Evolutionary conservation across 2,113 vertebrate genomes (phyloP).

Genomic region (Pseudolaguvia tuberculata): DNA sequence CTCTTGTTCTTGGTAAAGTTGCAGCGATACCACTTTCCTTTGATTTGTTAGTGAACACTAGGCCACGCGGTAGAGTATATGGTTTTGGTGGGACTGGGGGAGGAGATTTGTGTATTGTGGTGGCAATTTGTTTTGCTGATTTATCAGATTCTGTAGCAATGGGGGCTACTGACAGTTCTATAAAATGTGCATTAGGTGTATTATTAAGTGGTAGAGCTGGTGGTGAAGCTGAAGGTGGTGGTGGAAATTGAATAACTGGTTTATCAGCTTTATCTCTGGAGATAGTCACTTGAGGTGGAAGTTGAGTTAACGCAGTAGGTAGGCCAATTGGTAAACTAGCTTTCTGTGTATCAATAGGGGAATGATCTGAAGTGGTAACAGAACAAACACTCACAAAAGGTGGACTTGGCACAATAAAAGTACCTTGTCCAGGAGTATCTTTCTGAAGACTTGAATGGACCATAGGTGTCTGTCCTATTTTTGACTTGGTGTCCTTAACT

Average conservation of each 20-base stretch:
- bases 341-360: slow-evolving; percentile 5
- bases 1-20: slow-evolving; percentile 71
- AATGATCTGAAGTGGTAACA: slow-evolving; percentile 29
- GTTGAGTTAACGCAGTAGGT: slow-evolving; percentile 61
- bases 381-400: slow-evolving; percentile 35
- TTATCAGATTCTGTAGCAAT: slow-evolving; percentile 36
- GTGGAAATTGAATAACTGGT: slow-evolving; percentile 59
- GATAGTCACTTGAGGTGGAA: slow-evolving; percentile 66
- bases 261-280: slow-evolving; percentile 64
- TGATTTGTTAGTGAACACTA: slow-evolving; percentile 85
- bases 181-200: slow-evolving; percentile 69
- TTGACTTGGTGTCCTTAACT: slow-evolving; percentile 63
- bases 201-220: slow-evolving; percentile 69
- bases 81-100: slow-evolving; percentile 95
- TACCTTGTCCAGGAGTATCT: slow-evolving; percentile 59
- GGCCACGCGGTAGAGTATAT: slow-evolving; percentile 81
- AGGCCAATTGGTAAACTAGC: slow-evolving; percentile 49
- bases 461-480: slow-evolving; percentile 53
- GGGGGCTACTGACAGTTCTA: slow-evolving; percentile 59
- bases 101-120: slow-evolving; percentile 71
- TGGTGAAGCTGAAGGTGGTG: slow-evolving; percentile 61
- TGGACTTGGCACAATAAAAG: slow-evolving; percentile 69
- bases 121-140: slow-evolving; percentile 53
- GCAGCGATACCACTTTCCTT: slow-evolving; percentile 74
- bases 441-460: slow-evolving; percentile 48